phyloP scores from a whole-genome alignment of 2,888 invertebrate species.

The Eristalinus sepulchralis region DNA sequence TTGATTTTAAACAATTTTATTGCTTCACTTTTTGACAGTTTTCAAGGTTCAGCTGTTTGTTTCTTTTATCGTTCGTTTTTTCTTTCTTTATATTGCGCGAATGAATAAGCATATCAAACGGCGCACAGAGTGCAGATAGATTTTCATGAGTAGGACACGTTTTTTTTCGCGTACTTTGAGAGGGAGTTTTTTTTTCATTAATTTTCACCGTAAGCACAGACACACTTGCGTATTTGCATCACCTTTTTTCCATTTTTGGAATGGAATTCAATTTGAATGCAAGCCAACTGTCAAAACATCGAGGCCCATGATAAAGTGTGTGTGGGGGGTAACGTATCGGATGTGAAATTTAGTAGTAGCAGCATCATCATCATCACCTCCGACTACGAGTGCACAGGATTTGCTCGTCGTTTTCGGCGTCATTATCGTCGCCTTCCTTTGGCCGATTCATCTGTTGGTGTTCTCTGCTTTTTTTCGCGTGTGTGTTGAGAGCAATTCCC shows the following conservation, averaged over 20 bases:
- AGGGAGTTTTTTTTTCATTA: not conserved
- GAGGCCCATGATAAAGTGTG: constrained; percentile 14
- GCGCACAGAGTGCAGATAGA: constrained; percentile 32
- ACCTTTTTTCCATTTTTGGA: constrained; percentile 20
- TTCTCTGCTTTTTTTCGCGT: not conserved
- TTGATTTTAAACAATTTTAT: constrained; percentile 72
- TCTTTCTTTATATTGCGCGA: not conserved
- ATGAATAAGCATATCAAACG: constrained; percentile 14
- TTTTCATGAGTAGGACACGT: constrained; percentile 17
- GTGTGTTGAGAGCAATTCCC: constrained; percentile 56
- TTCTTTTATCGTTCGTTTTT: constrained; percentile 48
- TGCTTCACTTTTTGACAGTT: constrained; percentile 71
- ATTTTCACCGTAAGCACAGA: constrained; percentile 15
- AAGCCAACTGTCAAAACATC: constrained; percentile 67
- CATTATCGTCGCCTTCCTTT: constrained; percentile 60
- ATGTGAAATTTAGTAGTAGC: constrained; percentile 29
- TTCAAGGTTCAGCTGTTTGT: constrained; percentile 71
- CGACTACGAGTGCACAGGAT: constrained; percentile 49
- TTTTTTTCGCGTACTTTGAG: constrained; percentile 1
- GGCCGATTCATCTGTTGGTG: not conserved
- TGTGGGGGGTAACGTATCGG: constrained; percentile 14
- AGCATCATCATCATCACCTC: constrained; percentile 61
- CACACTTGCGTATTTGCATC: constrained; percentile 9
- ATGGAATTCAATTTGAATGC: constrained; percentile 62
- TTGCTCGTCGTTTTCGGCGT: constrained; percentile 59